Conservation (phyloP, 2,888 invertebrate species). For the Sesia apiformis region DNA sequence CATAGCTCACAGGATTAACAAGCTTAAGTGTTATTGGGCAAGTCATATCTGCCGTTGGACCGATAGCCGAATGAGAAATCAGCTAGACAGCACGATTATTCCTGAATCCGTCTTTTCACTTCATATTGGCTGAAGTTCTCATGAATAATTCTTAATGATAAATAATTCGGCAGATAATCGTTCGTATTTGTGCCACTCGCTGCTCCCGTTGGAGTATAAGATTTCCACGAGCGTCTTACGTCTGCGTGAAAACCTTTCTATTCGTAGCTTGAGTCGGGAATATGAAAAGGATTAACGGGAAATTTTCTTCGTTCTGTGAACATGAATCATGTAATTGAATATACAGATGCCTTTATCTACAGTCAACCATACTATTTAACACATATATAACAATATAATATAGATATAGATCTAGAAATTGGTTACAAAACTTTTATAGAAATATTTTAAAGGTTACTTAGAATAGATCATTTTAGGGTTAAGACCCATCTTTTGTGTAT, state of each 20-base stretch:
- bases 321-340: no score
- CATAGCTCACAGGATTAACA: background rate
- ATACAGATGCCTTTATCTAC: no score
- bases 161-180: slow-evolving; percentile 33
- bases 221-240: background rate
- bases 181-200: slow-evolving; percentile 14
- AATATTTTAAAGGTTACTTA: no score
- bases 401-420: no score
- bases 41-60: background rate
- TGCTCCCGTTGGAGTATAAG: background rate
- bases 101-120: no score
- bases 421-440: no score
- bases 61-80: background rate
- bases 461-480: no score
- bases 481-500: no score
- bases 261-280: background rate
- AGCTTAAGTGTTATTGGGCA: background rate
- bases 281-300: background rate
- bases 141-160: slow-evolving; percentile 12
- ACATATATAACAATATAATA: no score
- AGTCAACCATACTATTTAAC: no score
- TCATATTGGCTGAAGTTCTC: background rate
- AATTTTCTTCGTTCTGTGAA: no score
- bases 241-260: background rate
- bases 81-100: no score